Conservation (phyloP, 2,888 invertebrate species). For the Hirtodrosophila cameraria region DNA sequence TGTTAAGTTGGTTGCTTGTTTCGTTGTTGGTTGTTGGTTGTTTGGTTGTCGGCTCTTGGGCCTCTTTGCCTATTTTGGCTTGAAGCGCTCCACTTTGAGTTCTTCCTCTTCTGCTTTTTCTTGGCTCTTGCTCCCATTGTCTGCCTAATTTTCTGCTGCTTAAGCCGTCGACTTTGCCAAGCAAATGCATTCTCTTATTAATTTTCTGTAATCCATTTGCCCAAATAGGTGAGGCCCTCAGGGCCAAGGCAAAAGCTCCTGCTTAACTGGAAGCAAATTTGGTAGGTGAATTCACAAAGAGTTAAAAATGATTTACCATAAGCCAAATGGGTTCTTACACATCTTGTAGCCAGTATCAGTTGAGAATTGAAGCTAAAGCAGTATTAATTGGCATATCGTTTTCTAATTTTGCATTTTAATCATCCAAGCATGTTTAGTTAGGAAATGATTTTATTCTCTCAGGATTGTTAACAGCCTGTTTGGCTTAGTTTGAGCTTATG, state of each 20-base stretch:
- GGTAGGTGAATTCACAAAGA: slow-evolving; percentile 14
- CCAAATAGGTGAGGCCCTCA: slow-evolving; percentile 35
- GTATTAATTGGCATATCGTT: too few relatives aligned
- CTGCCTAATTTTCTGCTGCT: slow-evolving; percentile 69
- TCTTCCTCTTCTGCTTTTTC: slow-evolving; percentile 5
- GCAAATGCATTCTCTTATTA: slow-evolving; percentile 60
- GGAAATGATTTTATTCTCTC: too few relatives aligned
- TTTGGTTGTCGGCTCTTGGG: slow-evolving; percentile 12
- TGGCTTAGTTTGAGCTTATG: too few relatives aligned
- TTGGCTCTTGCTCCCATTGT: slow-evolving; percentile 57
- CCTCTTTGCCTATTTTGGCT: slow-evolving; percentile 54
- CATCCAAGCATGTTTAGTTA: too few relatives aligned
- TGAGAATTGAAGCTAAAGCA: too few relatives aligned
- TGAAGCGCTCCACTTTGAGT: slow-evolving; percentile 54
- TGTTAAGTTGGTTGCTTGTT: slow-evolving; percentile 14
- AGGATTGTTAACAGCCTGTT: too few relatives aligned
- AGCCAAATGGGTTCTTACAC: too few relatives aligned
- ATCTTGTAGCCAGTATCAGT: too few relatives aligned
- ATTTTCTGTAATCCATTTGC: slow-evolving; percentile 65
- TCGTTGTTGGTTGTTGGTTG: slow-evolving; percentile 11
- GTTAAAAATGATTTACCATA: slow-evolving; percentile 21
- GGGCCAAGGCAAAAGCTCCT: slow-evolving; percentile 30
- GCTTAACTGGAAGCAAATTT: slow-evolving; percentile 9
- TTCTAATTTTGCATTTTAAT: too few relatives aligned
- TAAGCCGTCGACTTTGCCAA: slow-evolving; percentile 48